Evolutionary conservation across 2,113 vertebrate species (phyloP), one percentile per base, ranked within the genome.

Genomic region (Poeciliopsis prolifica): DNA sequence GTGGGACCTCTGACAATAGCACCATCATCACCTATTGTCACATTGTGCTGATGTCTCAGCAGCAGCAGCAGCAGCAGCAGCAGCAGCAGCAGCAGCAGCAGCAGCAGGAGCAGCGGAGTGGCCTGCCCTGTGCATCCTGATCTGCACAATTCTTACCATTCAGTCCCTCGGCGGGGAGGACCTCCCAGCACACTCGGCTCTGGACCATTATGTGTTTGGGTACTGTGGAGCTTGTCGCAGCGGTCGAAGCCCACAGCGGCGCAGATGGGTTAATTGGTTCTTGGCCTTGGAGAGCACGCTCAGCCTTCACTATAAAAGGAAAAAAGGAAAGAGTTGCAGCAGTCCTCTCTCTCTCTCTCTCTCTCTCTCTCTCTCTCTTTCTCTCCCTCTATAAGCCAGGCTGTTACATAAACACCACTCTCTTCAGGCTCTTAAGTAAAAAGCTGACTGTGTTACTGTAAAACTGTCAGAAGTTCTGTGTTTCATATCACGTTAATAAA

Each of bases 221-320:
- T 83, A 75, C 77, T 15, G 29, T 81, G 22, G 72, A 64, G 80
- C 82, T 75, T 65, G 80, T 84, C 80, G 77, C 70, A 67, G 35
- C 77, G 68, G 78, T 82, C 70, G 67, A 68, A 73, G 28, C 48
- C 71, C 70, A 31, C 78, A 28, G 33, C n/a, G 85, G 72, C 74
- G 65, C 76, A 61, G 65, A 63, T 42, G 83, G 82, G 90, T 90
- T 90, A 87, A 90, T 90, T 87, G 87, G 79, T 83, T 85, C 73
- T 72, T 66, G 83, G 80, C 85, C 44, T 64, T 26, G 2, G 58
- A 61, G 77, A 87, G 69, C 64, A 77, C 65, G 69, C 71, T 72
- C 33, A 82, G 69, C 15, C 61, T 58, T 1, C 4, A 66, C 60
- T 2, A 75, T 26, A 70, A 44, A 14, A 37, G 51, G 14, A 48